Evolutionary conservation across 2,113 vertebrate genomes (phyloP).

Genomic region (Coreoperca whiteheadi): DNA sequence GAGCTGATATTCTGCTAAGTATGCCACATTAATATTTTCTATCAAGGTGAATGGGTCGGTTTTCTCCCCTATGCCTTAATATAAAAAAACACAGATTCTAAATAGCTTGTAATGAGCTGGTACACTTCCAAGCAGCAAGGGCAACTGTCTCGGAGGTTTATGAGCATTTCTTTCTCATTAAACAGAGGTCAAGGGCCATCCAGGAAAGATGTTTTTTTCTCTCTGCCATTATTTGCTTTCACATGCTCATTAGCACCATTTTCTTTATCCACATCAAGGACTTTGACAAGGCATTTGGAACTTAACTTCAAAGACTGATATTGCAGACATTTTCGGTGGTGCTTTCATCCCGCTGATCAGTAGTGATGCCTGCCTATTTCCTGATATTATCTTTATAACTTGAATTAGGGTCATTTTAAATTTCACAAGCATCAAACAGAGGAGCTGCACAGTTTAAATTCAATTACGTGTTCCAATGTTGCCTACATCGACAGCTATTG

Average conservation of each 20-base stretch:
- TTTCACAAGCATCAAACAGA: slow-evolving; percentile 31
- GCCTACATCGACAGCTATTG: not conserved
- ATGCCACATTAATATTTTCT: not conserved
- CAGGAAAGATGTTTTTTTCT: not conserved
- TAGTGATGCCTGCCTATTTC: slow-evolving; percentile 39
- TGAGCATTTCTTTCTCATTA: slow-evolving; percentile 75
- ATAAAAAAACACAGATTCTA: slow-evolving; percentile 31
- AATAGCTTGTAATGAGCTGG: slow-evolving; percentile 62
- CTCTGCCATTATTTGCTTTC: slow-evolving; percentile 28
- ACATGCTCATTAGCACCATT: slow-evolving; percentile 70
- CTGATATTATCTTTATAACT: slow-evolving; percentile 33
- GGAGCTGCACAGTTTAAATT: slow-evolving; percentile 2
- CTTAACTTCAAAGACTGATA: slow-evolving; percentile 52
- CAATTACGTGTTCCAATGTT: not conserved
- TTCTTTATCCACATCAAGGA: slow-evolving; percentile 67
- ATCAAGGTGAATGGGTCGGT: slow-evolving; percentile 26
- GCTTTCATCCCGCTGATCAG: slow-evolving; percentile 46
- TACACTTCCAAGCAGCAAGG: slow-evolving; percentile 59
- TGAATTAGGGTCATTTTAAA: not conserved
- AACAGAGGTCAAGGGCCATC: slow-evolving; percentile 61
- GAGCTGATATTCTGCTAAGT: not conserved
- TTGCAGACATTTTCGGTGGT: slow-evolving; percentile 21
- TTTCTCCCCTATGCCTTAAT: not conserved
- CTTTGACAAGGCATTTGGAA: slow-evolving; percentile 16
- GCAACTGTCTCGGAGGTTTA: slow-evolving; percentile 57